A percentile compares a stretch with the other conserved stretches of the same genome.
Evolutionary conservation across 2,888 invertebrate species (phyloP).

Genomic region (Cyclophora albipunctata): DNA sequence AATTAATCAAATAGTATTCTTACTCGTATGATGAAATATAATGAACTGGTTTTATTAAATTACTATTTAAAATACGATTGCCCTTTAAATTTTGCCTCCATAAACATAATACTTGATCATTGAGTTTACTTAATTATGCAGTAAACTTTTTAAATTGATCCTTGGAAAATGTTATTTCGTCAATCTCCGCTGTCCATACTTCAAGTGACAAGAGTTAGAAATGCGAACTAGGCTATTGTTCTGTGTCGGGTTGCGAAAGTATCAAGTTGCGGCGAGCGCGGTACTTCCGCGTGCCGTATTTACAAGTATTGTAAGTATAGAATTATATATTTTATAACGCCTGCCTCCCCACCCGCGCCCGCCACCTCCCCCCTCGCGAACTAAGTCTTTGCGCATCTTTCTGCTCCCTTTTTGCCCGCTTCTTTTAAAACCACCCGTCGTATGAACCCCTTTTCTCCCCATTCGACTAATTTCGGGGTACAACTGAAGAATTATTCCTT

Average conservation of each 20-base stretch:
- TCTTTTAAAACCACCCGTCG: slow-evolving; percentile 75
- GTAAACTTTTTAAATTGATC: no score
- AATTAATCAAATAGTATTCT: no score
- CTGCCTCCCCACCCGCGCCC: slow-evolving; percentile 50
- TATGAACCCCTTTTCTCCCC: slow-evolving; percentile 73
- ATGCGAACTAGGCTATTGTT: no score
- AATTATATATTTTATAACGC: slow-evolving; percentile 76
- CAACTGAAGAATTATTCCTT: slow-evolving; percentile 76
- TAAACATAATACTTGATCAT: no score
- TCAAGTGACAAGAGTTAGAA: no score
- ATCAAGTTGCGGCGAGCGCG: slow-evolving; percentile 33
- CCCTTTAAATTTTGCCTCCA: no score
- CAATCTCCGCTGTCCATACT: no score
- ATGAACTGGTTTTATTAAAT: no score
- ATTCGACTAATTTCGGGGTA: slow-evolving; percentile 76
- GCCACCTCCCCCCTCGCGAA: slow-evolving; percentile 69
- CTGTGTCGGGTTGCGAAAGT: slow-evolving; percentile 21
- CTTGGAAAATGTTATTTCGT: no score
- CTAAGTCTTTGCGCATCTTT: slow-evolving; percentile 76
- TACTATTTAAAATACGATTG: no score
- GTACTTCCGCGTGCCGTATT: slow-evolving; percentile 74
- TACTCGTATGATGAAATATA: no score
- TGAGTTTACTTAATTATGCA: no score
- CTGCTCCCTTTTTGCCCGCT: slow-evolving; percentile 74
- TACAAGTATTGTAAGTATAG: slow-evolving; percentile 77